Evolutionary conservation across 2,113 vertebrate genomes (phyloP).

Genomic region (Benitochromis conjunctus): DNA sequence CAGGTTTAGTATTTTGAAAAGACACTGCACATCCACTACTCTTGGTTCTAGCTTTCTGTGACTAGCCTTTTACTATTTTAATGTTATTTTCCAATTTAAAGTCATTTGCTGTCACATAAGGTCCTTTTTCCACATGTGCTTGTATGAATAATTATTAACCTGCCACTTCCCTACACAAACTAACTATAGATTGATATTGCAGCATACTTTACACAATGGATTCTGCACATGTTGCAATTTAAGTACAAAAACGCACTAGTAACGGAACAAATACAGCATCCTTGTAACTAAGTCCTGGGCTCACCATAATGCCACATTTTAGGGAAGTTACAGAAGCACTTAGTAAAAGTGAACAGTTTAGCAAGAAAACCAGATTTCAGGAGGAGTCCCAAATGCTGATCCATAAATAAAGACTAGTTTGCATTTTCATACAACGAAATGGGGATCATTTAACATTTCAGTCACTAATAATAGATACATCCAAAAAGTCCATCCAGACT

Average conservation of each 20-base stretch:
- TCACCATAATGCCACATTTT: not conserved
- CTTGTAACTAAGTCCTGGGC: accelerated
- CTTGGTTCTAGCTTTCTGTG: not conserved
- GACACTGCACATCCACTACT: not conserved
- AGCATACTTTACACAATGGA: not conserved
- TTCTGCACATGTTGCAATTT: not conserved
- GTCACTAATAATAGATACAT: not conserved
- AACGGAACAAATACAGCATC: not conserved
- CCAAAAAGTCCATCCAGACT: not conserved
- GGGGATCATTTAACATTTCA: not conserved
- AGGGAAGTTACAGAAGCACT: not conserved
- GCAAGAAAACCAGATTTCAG: not conserved
- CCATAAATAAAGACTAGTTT: not conserved
- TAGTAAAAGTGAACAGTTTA: not conserved
- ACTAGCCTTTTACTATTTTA: not conserved
- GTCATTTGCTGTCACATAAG: not conserved
- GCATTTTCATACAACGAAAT: not conserved
- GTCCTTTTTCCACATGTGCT: not conserved
- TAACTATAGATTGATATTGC: not conserved
- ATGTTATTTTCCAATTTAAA: not conserved
- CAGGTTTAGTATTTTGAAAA: not conserved
- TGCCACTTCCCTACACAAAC: not conserved
- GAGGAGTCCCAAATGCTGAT: not conserved
- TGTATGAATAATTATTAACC: not conserved
- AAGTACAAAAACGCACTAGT: not conserved